These are phyloP conservation scores for Dysmachus trigonus DNA, from an alignment of 2,888 invertebrate genomes.

Conservation along the genomic window DNA sequence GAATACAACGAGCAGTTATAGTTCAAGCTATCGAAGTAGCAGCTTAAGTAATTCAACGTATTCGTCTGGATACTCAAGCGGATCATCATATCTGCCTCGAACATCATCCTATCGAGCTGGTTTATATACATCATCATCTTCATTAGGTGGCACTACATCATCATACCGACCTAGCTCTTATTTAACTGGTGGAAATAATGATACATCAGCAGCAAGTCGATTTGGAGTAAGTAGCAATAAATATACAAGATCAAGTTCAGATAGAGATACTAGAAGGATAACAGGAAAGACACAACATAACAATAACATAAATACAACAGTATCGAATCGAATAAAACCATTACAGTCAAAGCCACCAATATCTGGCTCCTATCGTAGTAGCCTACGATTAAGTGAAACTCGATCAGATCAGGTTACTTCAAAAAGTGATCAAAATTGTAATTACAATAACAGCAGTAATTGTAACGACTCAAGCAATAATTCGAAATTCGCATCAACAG, in stretches of 20 bases:
- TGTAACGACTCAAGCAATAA: conserved; percentile 29
- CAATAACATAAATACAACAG: conserved; percentile 46
- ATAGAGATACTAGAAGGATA: conserved; percentile 45
- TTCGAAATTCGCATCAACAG: conserved; percentile 18
- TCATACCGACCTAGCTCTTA: conserved; percentile 46
- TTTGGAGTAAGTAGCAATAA: conserved; percentile 63
- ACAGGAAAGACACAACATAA: conserved; percentile 48
- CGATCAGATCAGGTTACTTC: conserved; percentile 50
- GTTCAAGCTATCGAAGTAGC: conserved; percentile 55
- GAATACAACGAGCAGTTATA: conserved; percentile 55
- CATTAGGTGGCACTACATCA: conserved; percentile 51
- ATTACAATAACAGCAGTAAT: conserved; percentile 58
- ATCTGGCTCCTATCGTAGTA: conserved; percentile 43
- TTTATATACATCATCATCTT: conserved; percentile 53
- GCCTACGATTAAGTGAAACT: conserved; percentile 41
- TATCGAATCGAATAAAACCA: conserved; percentile 46
- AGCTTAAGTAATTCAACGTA: conserved; percentile 51
- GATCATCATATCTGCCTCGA: conserved; percentile 52
- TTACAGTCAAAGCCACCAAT: conserved; percentile 49
- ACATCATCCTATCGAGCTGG: conserved; percentile 57
- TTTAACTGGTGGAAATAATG: conserved; percentile 56
- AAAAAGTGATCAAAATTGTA: conserved; percentile 62
- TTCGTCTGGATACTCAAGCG: conserved; percentile 57
- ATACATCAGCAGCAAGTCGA: conserved; percentile 62
- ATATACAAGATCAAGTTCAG: conserved; percentile 50